phyloP scores from a whole-genome alignment of 2,797 vertebrate species.

The Trichosurus vulpecula region DNA sequence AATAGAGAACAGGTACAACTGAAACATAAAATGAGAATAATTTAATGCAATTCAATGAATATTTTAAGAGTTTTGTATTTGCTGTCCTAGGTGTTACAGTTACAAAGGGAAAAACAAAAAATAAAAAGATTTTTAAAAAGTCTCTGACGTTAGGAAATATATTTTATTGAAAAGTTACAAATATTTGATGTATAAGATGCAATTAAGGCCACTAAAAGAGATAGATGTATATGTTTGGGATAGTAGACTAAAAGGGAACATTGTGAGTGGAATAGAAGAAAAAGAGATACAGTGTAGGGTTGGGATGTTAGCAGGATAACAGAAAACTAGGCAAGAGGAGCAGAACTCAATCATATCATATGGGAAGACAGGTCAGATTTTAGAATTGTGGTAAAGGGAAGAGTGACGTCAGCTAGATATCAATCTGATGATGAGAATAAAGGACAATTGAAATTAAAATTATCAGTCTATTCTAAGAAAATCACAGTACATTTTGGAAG shows the following conservation, averaged over 20 bases:
- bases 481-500: conserved; percentile 25
- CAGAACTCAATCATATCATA: background rate
- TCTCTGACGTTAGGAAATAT: too few species aligned
- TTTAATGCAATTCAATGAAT: too few species aligned
- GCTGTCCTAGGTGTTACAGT: too few species aligned
- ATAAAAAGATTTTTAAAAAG: too few species aligned
- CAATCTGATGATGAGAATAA: conserved; percentile 38
- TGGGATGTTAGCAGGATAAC: conserved; percentile 31
- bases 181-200: conserved; percentile 25
- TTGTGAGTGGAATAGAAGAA: conserved; percentile 27
- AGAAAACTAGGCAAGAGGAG: conserved; percentile 23
- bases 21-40: too few species aligned
- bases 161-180: background rate
- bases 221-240: conserved; percentile 54
- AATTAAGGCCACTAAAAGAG: conserved; percentile 47
- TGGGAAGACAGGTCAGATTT: conserved; percentile 27
- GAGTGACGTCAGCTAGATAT: conserved; percentile 38
- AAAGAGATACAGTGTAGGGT: conserved; percentile 6
- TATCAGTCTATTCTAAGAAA: conserved; percentile 54
- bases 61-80: too few species aligned
- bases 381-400: conserved; percentile 38
- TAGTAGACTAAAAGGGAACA: conserved; percentile 36
- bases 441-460: conserved; percentile 40
- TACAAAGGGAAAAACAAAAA: too few species aligned
- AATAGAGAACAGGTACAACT: too few species aligned